Percentiles rank a stretch among this genome's conserved stretches.
These are phyloP conservation scores for Agrotis puta DNA, from an alignment of 2,888 invertebrate genomes.

Conservation along the genomic window DNA sequence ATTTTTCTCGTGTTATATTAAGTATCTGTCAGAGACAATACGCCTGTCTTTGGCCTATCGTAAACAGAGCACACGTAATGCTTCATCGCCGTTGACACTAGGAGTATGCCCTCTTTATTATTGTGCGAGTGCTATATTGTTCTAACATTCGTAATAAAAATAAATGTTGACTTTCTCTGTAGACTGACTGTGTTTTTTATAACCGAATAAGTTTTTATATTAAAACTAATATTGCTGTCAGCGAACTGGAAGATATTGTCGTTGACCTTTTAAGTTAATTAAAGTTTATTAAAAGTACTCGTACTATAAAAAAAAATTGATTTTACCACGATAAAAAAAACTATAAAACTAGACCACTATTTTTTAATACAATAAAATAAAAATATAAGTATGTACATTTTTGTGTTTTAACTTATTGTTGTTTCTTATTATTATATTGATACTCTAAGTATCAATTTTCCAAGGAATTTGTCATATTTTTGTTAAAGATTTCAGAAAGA, in stretches of 20 bases:
- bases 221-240: constrained; percentile 9
- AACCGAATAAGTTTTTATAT: constrained; percentile 7
- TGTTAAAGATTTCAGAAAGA: constrained; percentile 9
- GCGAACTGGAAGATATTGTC: constrained; percentile 24
- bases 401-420: background rate
- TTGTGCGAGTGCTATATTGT: constrained; percentile 2
- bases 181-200: constrained; percentile 28
- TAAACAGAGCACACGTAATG: constrained; percentile 28
- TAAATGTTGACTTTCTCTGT: constrained; percentile 6
- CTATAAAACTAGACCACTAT: background rate
- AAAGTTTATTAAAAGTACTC: constrained; percentile 16
- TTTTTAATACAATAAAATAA: background rate
- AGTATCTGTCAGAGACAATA: constrained; percentile 24
- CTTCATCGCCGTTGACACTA: constrained; percentile 34
- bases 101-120: constrained; percentile 42
- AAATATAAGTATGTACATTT: background rate
- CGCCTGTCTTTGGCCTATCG: constrained; percentile 18
- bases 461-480: constrained; percentile 17
- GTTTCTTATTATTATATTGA: too few relatives aligned
- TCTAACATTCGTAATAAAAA: constrained; percentile 30
- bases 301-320: background rate
- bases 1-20: background rate
- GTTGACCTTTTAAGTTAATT: constrained; percentile 15
- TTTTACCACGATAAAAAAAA: too few relatives aligned
- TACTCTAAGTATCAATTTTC: constrained; percentile 10